Base-by-base conservation (phyloP, 2,888 invertebrate species). In the Xanthorhoe spadicearia region DNA sequence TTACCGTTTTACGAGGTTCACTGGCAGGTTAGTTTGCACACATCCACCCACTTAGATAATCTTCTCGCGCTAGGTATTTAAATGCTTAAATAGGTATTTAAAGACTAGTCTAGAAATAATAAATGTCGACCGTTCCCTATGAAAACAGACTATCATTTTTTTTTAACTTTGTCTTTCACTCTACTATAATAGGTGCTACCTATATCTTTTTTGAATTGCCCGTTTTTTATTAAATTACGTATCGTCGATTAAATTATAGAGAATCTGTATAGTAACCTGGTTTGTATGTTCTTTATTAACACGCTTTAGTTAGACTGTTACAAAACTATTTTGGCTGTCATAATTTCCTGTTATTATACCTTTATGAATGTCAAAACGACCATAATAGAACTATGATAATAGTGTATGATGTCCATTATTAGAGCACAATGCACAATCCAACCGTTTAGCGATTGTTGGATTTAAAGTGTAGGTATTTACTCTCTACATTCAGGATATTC, bases 271-370 rank as follows among this genome's bases (percentile, higher is more conserved):
- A 23, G 4, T 23, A 3, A 23, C n/a, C n/a, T 23, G 23, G 23
- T 23, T 23, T n/a, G n/a, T n/a, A 23, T 23, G 13, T 3, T 43
- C 1, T 13, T 43, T 3, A 43, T 43, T 43, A 43, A 43, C 38
- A 43, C 38, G 38, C 38, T 38, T 32, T 32, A 35, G 35, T 9
- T 38, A 43, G 38, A 13, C 13, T 43, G 38, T 43, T 43, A 13
- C 13, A 10, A 43, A 43, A 75, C 82, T 77, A 76, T 80, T 74
- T 70, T 68, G 74, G 51, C 72, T 82, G 78, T 76, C 81, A 81
- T 82, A 79, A 81, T 82, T 74, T 83, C 85, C 84, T 82, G 83
- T 78, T 72, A 75, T 72, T 74, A 75, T 74, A 72, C 76, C 71
- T 54, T 57, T 64, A 75, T 76, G 69, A 77, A 76, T 69, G 71